Percentiles rank a stretch among this genome's conserved stretches.
Conservation (phyloP, 2,888 invertebrate genomes). For the Aphidius colemani region DNA sequence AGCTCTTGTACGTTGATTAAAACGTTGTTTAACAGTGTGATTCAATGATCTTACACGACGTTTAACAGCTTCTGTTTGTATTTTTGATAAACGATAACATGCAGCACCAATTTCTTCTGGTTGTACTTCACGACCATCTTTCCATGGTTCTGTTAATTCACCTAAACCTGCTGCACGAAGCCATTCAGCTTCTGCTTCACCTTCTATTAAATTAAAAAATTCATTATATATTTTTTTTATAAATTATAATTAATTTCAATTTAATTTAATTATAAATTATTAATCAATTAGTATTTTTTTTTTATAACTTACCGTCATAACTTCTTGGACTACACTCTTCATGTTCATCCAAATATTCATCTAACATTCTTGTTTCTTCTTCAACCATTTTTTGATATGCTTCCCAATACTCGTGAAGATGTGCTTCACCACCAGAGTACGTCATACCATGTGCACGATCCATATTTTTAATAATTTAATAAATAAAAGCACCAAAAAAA, state of each 20-base stretch:
- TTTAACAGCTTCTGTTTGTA: conserved; percentile 78
- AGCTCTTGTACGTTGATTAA: conserved; percentile 60
- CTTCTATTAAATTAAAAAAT: conserved; percentile 63
- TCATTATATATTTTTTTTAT: too few relatives aligned
- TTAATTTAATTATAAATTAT: too few relatives aligned
- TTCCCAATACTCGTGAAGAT: conserved; percentile 71
- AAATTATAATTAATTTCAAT: too few relatives aligned
- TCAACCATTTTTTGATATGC: conserved; percentile 69
- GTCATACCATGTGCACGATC: conserved; percentile 48
- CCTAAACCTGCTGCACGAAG: conserved; percentile 74
- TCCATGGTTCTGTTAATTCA: conserved; percentile 72
- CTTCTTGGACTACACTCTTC: conserved; percentile 64
- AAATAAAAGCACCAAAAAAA: too few relatives aligned
- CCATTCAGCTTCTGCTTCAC: conserved; percentile 79
- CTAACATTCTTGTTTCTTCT: conserved; percentile 62
- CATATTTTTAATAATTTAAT: conserved; percentile 39
- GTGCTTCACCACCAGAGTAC: conserved; percentile 55
- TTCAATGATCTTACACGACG: conserved; percentile 77
- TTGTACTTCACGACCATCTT: conserved; percentile 68
- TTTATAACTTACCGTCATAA: conserved; percentile 48
- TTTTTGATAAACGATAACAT: conserved; percentile 67
- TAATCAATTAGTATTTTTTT: conserved; percentile 7
- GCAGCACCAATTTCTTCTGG: conserved; percentile 65
- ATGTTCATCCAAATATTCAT: conserved; percentile 62
- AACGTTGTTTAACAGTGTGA: conserved; percentile 70